Conservation (phyloP, 2,797 vertebrate genomes). For the Cyclura pinguis region DNA sequence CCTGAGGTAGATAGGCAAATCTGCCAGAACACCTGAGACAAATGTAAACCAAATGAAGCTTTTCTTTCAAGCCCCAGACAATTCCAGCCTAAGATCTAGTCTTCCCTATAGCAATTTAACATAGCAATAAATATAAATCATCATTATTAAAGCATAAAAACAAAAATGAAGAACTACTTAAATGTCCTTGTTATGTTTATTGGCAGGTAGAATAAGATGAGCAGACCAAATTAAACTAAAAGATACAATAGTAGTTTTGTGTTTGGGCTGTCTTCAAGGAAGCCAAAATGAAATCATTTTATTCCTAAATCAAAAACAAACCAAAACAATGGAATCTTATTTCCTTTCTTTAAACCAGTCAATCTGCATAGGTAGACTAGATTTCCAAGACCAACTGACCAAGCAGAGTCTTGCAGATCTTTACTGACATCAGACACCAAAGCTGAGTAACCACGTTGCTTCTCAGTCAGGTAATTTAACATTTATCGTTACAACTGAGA, state of each 20-base stretch:
- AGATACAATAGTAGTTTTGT: not conserved
- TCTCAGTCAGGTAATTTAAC: not conserved
- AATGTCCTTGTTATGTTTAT: not conserved
- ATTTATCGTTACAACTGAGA: not conserved
- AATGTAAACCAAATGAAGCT: not conserved
- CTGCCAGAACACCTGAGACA: not conserved
- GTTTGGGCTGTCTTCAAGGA: not conserved
- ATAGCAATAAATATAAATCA: not conserved
- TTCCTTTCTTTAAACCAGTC: not conserved
- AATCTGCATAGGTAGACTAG: not conserved
- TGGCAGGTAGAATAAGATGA: not conserved
- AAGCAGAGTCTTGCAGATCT: not conserved
- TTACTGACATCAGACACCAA: not conserved
- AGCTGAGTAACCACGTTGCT: not conserved
- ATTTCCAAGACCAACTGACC: not conserved
- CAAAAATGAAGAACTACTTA: not conserved
- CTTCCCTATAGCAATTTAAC: not conserved
- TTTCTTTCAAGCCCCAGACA: not conserved
- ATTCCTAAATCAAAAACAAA: not conserved
- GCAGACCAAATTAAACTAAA: not conserved
- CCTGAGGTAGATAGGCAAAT: not conserved
- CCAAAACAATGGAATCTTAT: not conserved
- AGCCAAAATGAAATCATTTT: not conserved
- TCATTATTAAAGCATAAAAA: not conserved
- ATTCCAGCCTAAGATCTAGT: not conserved